Evolutionary conservation across 2,888 invertebrate genomes (phyloP).

Genomic region (Ophioninae sp.): DNA sequence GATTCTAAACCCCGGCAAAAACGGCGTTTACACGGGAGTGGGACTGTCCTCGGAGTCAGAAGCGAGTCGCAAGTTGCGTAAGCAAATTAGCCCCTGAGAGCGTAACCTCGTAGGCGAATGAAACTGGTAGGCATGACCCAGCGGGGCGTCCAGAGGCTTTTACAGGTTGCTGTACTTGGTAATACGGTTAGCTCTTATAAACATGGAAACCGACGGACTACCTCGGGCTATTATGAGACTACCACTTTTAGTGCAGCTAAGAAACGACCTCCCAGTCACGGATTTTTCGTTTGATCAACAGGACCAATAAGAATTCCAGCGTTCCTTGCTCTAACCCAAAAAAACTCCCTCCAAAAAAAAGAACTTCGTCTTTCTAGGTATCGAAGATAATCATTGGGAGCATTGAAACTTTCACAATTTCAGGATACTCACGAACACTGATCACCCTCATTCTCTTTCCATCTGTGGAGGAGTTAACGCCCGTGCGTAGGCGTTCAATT

Average conservation of each 20-base stretch:
- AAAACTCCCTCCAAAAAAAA: neutral
- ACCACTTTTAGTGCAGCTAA: constrained; percentile 46
- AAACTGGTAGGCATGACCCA: constrained; percentile 55
- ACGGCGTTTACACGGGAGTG: constrained; percentile 55
- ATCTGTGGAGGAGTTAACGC: constrained; percentile 38
- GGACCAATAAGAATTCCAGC: constrained; percentile 45
- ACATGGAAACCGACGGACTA: constrained; percentile 52
- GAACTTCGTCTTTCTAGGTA: neutral
- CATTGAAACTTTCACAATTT: constrained; percentile 42
- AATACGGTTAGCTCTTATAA: constrained; percentile 58
- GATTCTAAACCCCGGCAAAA: constrained; percentile 36
- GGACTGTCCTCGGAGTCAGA: constrained; percentile 48
- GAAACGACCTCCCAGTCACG: constrained; percentile 23
- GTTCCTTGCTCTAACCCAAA: constrained; percentile 13
- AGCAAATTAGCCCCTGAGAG: constrained; percentile 58
- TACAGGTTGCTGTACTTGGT: constrained; percentile 33
- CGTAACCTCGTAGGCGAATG: constrained; percentile 36
- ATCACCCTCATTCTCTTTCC: neutral
- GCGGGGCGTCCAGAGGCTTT: constrained; percentile 55
- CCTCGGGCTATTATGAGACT: constrained; percentile 53
- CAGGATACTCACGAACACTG: constrained; percentile 28
- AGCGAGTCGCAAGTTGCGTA: constrained; percentile 59
- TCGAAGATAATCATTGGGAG: constrained; percentile 43
- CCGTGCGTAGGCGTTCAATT: constrained; percentile 21
- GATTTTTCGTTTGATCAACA: constrained; percentile 53